Evolutionary conservation across 1,140 invertebrate species (phyloP).

Genomic region (Harlomillsia oculata): DNA sequence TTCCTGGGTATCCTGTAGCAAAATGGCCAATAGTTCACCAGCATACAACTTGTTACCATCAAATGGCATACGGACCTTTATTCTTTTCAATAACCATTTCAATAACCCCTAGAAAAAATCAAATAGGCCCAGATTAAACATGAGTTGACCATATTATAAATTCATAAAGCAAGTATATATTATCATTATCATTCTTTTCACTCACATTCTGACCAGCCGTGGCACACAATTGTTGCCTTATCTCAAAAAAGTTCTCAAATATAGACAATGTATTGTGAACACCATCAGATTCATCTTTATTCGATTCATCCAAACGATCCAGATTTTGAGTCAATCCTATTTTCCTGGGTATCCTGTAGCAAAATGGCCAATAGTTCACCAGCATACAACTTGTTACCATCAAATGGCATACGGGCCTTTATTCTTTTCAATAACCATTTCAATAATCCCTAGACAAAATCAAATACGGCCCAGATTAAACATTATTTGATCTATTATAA

Average conservation of each 20-base stretch:
- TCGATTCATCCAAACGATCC: conserved; percentile 81
- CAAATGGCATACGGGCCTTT: conserved; percentile 77
- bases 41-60: conserved; percentile 93
- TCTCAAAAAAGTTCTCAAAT: conserved; percentile 87
- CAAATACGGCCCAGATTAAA: neutral
- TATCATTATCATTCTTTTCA: neutral
- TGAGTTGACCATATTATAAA: too few species aligned
- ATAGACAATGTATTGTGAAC: conserved; percentile 89
- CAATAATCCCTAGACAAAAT: conserved; percentile 65
- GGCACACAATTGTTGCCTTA: conserved; percentile 67
- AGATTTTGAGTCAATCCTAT: conserved; percentile 88
- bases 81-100: conserved; percentile 81
- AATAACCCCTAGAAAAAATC: conserved; percentile 69
- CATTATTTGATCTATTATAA: neutral
- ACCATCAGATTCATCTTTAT: conserved; percentile 91
- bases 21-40: conserved; percentile 90
- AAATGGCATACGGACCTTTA: conserved; percentile 78
- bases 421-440: conserved; percentile 85
- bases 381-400: conserved; percentile 90
- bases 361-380: conserved; percentile 94
- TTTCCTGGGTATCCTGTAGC: conserved; percentile 78
- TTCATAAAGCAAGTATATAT: too few species aligned
- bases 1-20: conserved; percentile 79
- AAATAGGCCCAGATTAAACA: too few species aligned
- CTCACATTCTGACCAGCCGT: conserved; percentile 52